Base-by-base conservation (phyloP, 1,140 invertebrate species). In the Bacillus rossius region DNA sequence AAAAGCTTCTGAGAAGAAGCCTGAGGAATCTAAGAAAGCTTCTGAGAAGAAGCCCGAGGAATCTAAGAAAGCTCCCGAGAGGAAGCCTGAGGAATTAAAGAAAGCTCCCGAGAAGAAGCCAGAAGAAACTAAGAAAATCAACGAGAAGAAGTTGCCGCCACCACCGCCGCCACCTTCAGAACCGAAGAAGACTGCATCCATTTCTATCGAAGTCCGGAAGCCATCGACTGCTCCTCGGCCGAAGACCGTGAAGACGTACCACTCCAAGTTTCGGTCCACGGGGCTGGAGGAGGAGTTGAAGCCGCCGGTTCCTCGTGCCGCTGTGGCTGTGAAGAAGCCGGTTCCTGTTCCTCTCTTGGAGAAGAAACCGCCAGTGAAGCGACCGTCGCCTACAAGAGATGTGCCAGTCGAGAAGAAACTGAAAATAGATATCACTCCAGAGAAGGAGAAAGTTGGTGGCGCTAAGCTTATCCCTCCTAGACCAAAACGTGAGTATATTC, bases 231-330 rank as follows among this genome's bases (percentile, higher is more conserved):
- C 80, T 38, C 70, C 75, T 19, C 75, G 86, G 62, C 85, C 88
- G 1, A 91, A 91, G 75, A 93, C 90, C 41, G 91, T 92, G 4
- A 94, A 93, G 79, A 89, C 87, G 2, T 92, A 87, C 68, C 87
- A 92, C 74, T 89, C 89, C 0, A 91, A 91, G 73, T 92, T 93
- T 74, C 81, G 91, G 54, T 91, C 89, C 34, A 91, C 90, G 62
- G 91, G 90, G 25, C 71, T 92, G 34, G 88, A 89, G 67, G 90
- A 92, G 71, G 87, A 89, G 76, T 79, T 84, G 3, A 89, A 88
- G 71, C 86, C 86, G 37, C 87, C 88, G 17, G 86, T 87, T 23
- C 84, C 47, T 23, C 41, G 37, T n/a, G 52, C 50, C 23, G 20
- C 25, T 7, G 47, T 16, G 41, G 52, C 50, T 34, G 20, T 41